These are phyloP conservation scores for Bugula neritina DNA, from an alignment of 2,888 invertebrate genomes.

Conservation along the genomic window DNA sequence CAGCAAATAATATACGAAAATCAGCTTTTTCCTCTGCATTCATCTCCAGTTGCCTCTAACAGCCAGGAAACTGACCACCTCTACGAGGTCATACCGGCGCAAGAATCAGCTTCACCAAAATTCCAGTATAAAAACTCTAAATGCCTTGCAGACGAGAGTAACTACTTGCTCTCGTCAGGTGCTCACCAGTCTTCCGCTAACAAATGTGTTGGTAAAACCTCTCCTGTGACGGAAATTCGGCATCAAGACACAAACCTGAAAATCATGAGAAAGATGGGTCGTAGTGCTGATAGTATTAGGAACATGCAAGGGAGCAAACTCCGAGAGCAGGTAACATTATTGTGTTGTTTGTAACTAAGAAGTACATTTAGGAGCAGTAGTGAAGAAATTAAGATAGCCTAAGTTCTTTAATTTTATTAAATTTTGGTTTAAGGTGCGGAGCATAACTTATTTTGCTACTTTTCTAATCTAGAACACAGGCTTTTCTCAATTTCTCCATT, in stretches of 20 bases:
- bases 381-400: no score
- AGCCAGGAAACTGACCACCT: background rate
- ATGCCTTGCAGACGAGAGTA: constrained; percentile 6
- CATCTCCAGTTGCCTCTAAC: background rate
- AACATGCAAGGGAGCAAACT: background rate
- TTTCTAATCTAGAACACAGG: no score
- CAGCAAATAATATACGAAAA: constrained; percentile 2
- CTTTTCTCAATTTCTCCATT: no score
- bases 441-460: no score
- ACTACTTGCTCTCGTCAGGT: background rate
- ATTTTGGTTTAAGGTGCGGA: no score
- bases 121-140: background rate
- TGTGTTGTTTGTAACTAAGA: no score
- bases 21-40: background rate
- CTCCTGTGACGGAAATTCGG: background rate
- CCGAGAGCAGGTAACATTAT: background rate
- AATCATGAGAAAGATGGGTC: constrained; percentile 9
- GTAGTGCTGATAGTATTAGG: constrained; percentile 17
- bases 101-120: background rate
- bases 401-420: no score
- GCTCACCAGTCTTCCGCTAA: background rate
- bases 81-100: constrained; percentile 12
- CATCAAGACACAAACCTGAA: background rate
- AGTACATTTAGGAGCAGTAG: no score
- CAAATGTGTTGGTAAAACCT: no score